These are phyloP conservation scores for Dromiciops gliroides DNA, from an alignment of 2,113 vertebrate genomes.

Conservation along the genomic window DNA sequence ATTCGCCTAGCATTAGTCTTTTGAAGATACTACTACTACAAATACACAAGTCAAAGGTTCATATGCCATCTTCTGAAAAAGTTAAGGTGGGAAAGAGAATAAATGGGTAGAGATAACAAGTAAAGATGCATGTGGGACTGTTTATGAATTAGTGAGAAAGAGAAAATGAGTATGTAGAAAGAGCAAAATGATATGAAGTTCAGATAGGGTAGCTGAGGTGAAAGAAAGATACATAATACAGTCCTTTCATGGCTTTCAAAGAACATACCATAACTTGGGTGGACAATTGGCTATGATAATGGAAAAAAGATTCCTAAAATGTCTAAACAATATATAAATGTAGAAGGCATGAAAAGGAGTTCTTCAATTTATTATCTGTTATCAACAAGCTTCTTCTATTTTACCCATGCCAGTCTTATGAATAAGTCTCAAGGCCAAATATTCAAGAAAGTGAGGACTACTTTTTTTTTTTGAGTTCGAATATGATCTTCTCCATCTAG, in stretches of 20 bases:
- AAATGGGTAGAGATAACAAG: neutral
- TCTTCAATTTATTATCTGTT: conserved; percentile 41
- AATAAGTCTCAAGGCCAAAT: conserved; percentile 12
- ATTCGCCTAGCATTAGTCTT: neutral
- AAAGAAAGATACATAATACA: too few species aligned
- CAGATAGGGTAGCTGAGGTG: neutral
- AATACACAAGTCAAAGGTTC: neutral
- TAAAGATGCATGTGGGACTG: neutral
- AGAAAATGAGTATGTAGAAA: neutral
- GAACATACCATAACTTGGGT: neutral
- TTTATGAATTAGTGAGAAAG: neutral
- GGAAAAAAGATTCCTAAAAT: neutral
- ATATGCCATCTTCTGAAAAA: neutral
- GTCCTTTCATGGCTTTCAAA: neutral
- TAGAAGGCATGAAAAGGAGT: neutral
- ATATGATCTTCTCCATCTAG: neutral
- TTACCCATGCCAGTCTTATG: conserved; percentile 34
- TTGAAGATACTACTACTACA: conserved; percentile 2
- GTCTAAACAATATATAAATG: neutral
- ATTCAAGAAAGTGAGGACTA: neutral
- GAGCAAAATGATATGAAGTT: neutral
- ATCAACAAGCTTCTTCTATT: conserved; percentile 39
- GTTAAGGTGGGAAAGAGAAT: neutral
- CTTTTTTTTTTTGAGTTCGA: neutral
- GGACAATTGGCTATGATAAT: neutral